A percentile compares a stretch with the other conserved stretches of the same genome.
These are phyloP conservation scores for Tipula lateralis DNA, from an alignment of 2,888 invertebrate species.

Conservation along the genomic window DNA sequence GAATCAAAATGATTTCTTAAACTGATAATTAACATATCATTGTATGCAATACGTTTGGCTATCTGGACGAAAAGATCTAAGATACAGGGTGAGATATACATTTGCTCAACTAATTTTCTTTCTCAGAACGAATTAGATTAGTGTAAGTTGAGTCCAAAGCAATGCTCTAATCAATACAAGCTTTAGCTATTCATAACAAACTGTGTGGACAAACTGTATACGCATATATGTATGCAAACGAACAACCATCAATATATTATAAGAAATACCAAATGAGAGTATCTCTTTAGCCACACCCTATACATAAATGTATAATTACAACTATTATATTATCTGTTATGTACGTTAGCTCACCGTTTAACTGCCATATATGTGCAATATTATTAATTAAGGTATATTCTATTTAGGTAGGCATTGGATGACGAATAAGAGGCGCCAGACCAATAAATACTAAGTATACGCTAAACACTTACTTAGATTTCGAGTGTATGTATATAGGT, in stretches of 20 bases:
- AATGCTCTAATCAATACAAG: too few relatives aligned
- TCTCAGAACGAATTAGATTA: too few relatives aligned
- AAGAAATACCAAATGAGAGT: too few relatives aligned
- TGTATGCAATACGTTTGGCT: not conserved
- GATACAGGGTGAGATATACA: too few relatives aligned
- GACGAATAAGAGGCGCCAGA: not conserved
- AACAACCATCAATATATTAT: too few relatives aligned
- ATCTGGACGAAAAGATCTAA: not conserved
- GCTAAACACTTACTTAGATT: too few relatives aligned
- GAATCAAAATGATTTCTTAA: not conserved
- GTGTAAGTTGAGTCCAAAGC: too few relatives aligned
- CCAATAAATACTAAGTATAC: not conserved
- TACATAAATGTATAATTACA: not conserved
- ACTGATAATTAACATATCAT: not conserved
- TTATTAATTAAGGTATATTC: not conserved
- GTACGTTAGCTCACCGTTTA: not conserved
- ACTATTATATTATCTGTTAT: not conserved
- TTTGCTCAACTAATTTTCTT: too few relatives aligned
- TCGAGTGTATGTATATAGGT: not conserved
- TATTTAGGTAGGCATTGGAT: not conserved
- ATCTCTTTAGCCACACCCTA: too few relatives aligned
- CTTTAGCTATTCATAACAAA: too few relatives aligned
- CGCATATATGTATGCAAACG: too few relatives aligned
- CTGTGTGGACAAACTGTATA: too few relatives aligned
- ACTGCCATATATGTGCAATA: not conserved